Evolutionary conservation across 2,888 invertebrate species (phyloP), one percentile per base, ranked within the genome.

Genomic region (Crossocerus cetratus): DNA sequence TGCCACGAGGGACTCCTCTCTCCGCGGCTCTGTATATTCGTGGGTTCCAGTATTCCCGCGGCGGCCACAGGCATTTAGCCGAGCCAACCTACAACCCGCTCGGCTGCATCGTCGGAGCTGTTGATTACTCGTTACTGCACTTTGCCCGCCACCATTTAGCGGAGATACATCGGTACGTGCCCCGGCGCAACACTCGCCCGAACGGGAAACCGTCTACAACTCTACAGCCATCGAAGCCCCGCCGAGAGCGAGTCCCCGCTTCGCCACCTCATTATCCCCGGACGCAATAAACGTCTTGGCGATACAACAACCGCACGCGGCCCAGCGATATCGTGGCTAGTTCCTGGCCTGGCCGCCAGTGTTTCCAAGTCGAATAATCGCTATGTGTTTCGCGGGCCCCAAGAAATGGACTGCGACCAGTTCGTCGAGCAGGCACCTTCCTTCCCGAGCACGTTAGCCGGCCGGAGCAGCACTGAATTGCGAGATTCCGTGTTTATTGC

Each of bases 401-500:
- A 70, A 74, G 81, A 77, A 74, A 75, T 60, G 72, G 69, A 77
- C 78, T 68, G 62, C 75, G 76, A 73, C 77, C 76, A 32, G 32
- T 32, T 11, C 8, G 32, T 32, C 1, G 32, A 32, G 32, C 49
- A 49, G 49, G 16, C n/a, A 49, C 16, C 49, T 16, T 49, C n/a
- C 49, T 49, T 62, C 65, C 72, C 65, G 65, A 67, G 73, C 66
- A 69, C 74, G 72, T 79, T 83, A 75, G 69, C 72, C 66, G 77
- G 77, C 32, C 32, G 32, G 32, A 32, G 32, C 66, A 80, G 63
- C 80, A 77, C 80, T 77, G 78, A 86, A 86, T 86, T 82, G 84
- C 84, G 76, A 81, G 84, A 86, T 86, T 85, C 85, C 87, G 87
- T 87, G 86, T 86, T 86, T 86, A 84, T 83, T 83, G 81, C 83